Base-by-base conservation (phyloP, 2,113 vertebrate genomes). In the Seriola quinqueradiata region DNA sequence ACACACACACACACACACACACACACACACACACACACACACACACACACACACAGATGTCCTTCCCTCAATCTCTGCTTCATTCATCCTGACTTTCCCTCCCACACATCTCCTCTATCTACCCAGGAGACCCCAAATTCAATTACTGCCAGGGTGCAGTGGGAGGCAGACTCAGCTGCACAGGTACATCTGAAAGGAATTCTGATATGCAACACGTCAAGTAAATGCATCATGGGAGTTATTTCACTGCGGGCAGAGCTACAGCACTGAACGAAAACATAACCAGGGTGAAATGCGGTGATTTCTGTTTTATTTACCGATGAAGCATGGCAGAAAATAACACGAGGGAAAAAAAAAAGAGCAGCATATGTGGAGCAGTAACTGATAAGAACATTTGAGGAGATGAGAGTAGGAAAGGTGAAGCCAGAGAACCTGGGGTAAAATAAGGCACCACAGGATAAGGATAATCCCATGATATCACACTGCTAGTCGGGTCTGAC, bases 111-210 rank as follows among this genome's bases (percentile, higher is more conserved):
- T 79, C 63, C 78, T 77, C 61, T 25, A 60, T 81, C 82, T 63
- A 66, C 89, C 87, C 88, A 58, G 44, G 82, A 90, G 89, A 86
- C 77, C 87, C 81, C 55, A 69, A 87, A 94, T 95, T 92, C 88
- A 95, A 94, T 94, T 93, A 94, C 87, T 52, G 70, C 63, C 28
- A 19, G 55, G 81, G 66, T 74, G 70, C 79, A 44, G 61, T 42
- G 89, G 84, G 79, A 81, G 70, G 64, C 16, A 48, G 64, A 66
- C 78, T 87, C 75, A 78, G 68, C 83, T 79, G 88, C 79, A 61
- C 79, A 89, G 84, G 88, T 88, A 70, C 36, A 64, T 81, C 89
- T 59, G 70, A 69, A 69, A 81, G 83, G 83, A 86, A 87, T 89
- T 85, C 79, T 54, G 70, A 52, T 59, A 42, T 0, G 54, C 77